phyloP scores from a whole-genome alignment of 2,797 vertebrate genomes.

The Hipposideros larvatus region DNA sequence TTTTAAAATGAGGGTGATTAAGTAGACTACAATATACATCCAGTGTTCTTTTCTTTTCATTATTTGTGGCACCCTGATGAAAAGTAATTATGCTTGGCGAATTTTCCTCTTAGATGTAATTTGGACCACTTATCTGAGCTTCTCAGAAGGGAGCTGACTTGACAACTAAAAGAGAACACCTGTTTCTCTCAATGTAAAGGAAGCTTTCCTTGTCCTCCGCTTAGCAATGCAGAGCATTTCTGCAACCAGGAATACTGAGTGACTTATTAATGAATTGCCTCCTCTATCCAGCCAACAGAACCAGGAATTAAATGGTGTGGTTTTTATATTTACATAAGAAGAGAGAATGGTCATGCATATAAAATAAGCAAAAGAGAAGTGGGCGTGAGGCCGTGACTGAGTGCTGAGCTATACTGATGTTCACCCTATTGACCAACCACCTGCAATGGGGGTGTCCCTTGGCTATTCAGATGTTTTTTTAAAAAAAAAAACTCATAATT shows the following conservation, averaged over 20 bases:
- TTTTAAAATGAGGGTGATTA: conserved; percentile 84
- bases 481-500: not conserved
- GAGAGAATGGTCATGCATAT: conserved; percentile 9
- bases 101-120: conserved; percentile 86
- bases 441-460: not conserved
- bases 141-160: conserved; percentile 84
- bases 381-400: not conserved
- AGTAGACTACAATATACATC: conserved; percentile 78
- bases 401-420: not conserved
- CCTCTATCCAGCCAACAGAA: conserved; percentile 66
- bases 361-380: not conserved
- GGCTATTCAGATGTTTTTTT: not conserved
- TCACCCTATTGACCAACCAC: not conserved
- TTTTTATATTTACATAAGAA: conserved; percentile 20
- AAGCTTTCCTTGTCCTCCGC: conserved; percentile 60
- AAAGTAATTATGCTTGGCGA: conserved; percentile 87
- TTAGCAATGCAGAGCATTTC: conserved; percentile 64
- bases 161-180: conserved; percentile 85
- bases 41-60: conserved; percentile 76
- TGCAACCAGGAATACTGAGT: conserved; percentile 69
- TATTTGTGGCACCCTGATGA: conserved; percentile 82
- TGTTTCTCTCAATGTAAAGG: conserved; percentile 83
- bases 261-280: not conserved
- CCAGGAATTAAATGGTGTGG: conserved; percentile 47
- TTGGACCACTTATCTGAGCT: conserved; percentile 85